phyloP scores from a whole-genome alignment of 1,140 invertebrate species.

The Gonatopus flavifemur region DNA sequence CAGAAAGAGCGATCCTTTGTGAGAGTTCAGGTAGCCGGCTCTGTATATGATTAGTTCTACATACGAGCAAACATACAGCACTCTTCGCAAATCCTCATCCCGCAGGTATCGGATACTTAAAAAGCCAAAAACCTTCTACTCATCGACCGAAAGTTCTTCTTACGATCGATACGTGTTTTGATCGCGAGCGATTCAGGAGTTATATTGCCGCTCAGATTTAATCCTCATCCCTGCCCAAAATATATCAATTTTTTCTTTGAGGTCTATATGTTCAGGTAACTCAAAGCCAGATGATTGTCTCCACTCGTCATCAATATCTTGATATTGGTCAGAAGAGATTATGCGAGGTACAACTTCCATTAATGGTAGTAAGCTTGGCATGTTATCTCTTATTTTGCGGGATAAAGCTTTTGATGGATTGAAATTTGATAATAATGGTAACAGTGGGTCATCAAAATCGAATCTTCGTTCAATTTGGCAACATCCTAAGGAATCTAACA shows the following conservation, averaged over 20 bases:
- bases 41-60: too few relatives aligned
- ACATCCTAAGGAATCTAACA: constrained; percentile 13
- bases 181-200: too few relatives aligned
- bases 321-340: constrained; percentile 3
- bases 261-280: constrained; percentile 14
- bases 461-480: constrained; percentile 15
- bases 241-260: constrained; percentile 10
- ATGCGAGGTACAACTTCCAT: constrained; percentile 19
- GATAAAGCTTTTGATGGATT: constrained; percentile 13
- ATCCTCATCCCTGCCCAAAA: too few relatives aligned
- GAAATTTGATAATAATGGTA: constrained; percentile 5
- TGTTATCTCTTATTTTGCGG: constrained; percentile 7
- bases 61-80: too few relatives aligned
- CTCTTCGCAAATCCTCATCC: too few relatives aligned
- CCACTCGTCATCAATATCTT: constrained; percentile 21
- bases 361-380: constrained; percentile 14
- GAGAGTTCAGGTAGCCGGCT: too few relatives aligned
- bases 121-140: too few relatives aligned
- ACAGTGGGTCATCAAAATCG: constrained; percentile 15
- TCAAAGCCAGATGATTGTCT: constrained; percentile 16
- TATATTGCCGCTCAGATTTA: too few relatives aligned
- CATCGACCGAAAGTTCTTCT: too few relatives aligned
- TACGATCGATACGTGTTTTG: too few relatives aligned
- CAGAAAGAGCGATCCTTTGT: too few relatives aligned
- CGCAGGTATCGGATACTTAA: too few relatives aligned